A percentile compares a stretch with the other conserved stretches of the same genome.
Conservation (phyloP, 2,888 invertebrate genomes). For the Lamellibrachia columna region DNA sequence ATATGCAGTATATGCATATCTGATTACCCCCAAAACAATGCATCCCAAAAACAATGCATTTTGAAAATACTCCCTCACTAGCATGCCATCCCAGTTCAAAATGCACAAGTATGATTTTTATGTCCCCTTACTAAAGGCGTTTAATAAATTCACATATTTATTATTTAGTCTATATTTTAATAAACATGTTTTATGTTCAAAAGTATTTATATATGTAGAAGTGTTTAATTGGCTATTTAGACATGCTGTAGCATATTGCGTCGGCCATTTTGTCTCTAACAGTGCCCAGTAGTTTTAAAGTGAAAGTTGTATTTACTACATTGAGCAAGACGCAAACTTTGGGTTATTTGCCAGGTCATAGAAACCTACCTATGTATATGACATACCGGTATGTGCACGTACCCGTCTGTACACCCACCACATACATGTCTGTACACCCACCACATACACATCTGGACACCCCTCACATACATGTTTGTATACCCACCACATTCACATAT, state of each 20-base stretch:
- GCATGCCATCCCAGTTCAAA: neutral
- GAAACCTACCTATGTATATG: neutral
- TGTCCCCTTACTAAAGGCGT: neutral
- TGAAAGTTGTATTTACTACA: neutral
- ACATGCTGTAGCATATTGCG: neutral
- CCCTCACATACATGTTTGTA: too few relatives aligned
- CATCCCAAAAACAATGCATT: neutral
- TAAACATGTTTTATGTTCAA: neutral
- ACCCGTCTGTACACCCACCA: neutral
- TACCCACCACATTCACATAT: neutral
- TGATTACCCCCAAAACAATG: slow-evolving; percentile 2
- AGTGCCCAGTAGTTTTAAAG: neutral
- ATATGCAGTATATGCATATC: neutral
- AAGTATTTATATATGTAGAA: neutral
- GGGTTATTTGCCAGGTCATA: neutral
- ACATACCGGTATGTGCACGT: neutral
- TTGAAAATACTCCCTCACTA: neutral
- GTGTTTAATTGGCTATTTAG: neutral
- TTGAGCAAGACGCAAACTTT: neutral
- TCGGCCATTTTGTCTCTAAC: neutral
- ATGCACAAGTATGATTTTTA: neutral
- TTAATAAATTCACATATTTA: neutral
- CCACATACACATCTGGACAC: neutral
- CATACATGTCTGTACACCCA: too few relatives aligned
- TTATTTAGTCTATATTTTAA: neutral